These are phyloP conservation scores for Rhinatrema bivittatum DNA, from an alignment of 2,797 vertebrate species.

Conservation along the genomic window DNA sequence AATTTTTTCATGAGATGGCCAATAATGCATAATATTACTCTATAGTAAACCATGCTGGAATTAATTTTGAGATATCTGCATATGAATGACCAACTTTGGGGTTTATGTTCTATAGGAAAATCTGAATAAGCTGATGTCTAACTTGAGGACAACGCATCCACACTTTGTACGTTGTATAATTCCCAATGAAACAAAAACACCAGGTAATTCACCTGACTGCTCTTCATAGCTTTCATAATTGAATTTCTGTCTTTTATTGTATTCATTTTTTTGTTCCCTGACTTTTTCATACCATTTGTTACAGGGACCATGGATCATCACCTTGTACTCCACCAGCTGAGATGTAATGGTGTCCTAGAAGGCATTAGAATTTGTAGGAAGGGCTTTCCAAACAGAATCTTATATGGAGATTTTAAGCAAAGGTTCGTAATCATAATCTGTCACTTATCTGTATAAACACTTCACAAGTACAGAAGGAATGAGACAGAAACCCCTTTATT, in stretches of 20 bases:
- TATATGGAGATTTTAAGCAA: conserved; percentile 78
- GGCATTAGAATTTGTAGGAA: conserved; percentile 82
- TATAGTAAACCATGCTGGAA: too few relatives aligned
- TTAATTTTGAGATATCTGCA: too few relatives aligned
- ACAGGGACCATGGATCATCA: conserved; percentile 71
- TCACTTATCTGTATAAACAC: too few relatives aligned
- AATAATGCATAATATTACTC: too few relatives aligned
- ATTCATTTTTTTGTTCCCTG: too few relatives aligned
- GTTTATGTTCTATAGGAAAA: conserved; percentile 59
- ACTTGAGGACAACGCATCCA: conserved; percentile 71
- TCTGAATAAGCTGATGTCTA: conserved; percentile 79
- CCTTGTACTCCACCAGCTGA: conserved; percentile 78
- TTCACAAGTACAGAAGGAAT: too few relatives aligned
- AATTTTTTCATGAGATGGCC: too few relatives aligned
- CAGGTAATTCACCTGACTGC: conserved; percentile 53
- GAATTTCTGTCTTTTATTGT: too few relatives aligned
- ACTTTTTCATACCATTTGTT: too few relatives aligned
- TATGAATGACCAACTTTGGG: too few relatives aligned
- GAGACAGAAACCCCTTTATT: too few relatives aligned
- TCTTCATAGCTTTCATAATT: too few relatives aligned
- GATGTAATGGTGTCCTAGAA: conserved; percentile 79
- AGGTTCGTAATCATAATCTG: conserved; percentile 42
- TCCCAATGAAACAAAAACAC: conserved; percentile 78
- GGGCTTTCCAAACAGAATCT: conserved; percentile 76
- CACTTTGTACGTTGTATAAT: conserved; percentile 84